Evolutionary conservation across 2,113 vertebrate genomes (phyloP), one percentile per base, ranked within the genome.

Genomic region (Sinocyclocheilus maitianheensis): DNA sequence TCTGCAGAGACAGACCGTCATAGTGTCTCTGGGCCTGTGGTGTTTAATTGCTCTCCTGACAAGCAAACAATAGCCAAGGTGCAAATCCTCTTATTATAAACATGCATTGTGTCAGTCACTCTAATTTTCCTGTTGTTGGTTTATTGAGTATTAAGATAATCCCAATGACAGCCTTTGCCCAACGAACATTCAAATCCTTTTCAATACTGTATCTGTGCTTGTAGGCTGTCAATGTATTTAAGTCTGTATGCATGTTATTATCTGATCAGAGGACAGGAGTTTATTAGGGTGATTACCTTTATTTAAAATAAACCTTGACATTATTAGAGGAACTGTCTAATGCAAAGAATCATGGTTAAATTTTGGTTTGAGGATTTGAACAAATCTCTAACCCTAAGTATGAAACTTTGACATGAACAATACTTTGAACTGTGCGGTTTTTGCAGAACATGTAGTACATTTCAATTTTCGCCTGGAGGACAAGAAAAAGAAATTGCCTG

Each of bases 131-230:
- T 83, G 77, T 60, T 81, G 83, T 84, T 82, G 34, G 48, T 77
- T 74, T 53, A 48, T 37, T 55, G 20, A 87, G 79, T 67, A 53
- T 86, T 86, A 88, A 83, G 71, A 72, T 89, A 88, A 88, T 89
- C 71, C 89, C 55, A 63, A 40, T 22, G 46, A 84, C 86, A 89
- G 85, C 51, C 48, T 53, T 48, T 71, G 67, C 51, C 67, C 81
- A 84, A 34, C 24, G 16, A 51, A 65, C 76, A 53, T 43, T 51
- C 48, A 77, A 71, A 67, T 53, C 74, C 60, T 62, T 77, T 72
- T 46, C 80, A 81, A 72, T 77, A 46, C 74, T 43, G 37, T 43
- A 46, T 76, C 48, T 55, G 14, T 20, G 60, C 40, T 43, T 78
- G 34, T 62, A 62, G 34, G 77, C 55, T 80, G 77, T 63, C 20